Conservation (phyloP, 2,797 vertebrate genomes). For the Perodicticus potto region DNA sequence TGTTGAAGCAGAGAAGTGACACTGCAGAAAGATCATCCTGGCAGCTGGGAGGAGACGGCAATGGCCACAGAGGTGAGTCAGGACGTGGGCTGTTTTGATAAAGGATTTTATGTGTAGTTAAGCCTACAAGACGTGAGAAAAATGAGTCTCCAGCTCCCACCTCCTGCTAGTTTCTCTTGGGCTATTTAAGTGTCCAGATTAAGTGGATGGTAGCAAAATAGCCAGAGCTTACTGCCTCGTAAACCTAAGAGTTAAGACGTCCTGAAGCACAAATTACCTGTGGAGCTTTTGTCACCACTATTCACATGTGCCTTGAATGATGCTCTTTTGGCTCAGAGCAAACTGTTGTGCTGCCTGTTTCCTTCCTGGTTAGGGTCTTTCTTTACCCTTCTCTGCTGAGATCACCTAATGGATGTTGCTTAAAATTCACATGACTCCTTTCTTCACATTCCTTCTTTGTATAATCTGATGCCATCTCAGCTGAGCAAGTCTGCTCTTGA, state of each 20-base stretch:
- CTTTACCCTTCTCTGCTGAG: not conserved
- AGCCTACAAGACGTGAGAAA: slow-evolving; percentile 1
- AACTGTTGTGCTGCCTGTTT: not conserved
- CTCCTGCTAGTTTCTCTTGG: not conserved
- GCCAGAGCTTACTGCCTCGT: not conserved
- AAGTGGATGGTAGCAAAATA: not conserved
- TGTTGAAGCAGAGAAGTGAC: not conserved
- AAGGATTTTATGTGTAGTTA: not conserved
- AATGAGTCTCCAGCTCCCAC: not conserved
- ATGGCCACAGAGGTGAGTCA: not conserved
- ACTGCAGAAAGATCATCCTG: not conserved
- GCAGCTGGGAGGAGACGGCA: not conserved
- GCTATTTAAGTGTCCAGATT: not conserved
- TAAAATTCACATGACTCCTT: not conserved
- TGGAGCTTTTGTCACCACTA: not conserved
- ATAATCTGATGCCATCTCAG: not conserved
- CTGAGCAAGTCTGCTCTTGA: not conserved
- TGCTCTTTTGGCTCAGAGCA: not conserved
- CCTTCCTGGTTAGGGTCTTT: not conserved
- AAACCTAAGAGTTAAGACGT: not conserved
- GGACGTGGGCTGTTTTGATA: slow-evolving; percentile 6
- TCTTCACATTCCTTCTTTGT: not conserved
- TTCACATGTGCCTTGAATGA: not conserved
- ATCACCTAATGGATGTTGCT: not conserved
- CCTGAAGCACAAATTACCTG: not conserved